A percentile compares a stretch with the other conserved stretches of the same genome.
phyloP scores from a whole-genome alignment of 1,140 invertebrate genomes.

The Eriocheir sinensis region DNA sequence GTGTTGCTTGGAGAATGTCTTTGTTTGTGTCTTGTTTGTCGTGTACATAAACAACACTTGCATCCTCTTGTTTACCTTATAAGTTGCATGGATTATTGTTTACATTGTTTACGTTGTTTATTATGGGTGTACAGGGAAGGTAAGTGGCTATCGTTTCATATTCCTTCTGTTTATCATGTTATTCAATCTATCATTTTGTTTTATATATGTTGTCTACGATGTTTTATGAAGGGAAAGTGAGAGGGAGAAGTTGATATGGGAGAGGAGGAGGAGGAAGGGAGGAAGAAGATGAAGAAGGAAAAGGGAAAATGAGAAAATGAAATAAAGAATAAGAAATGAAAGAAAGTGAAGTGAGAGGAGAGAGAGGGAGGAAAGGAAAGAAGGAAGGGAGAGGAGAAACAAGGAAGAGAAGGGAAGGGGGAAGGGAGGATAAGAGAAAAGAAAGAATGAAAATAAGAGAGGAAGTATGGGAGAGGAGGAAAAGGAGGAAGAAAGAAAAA shows the following conservation, averaged over 20 bases:
- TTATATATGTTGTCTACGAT: no score
- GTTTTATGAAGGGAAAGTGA: no score
- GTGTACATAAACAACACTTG: no score
- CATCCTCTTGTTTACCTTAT: no score
- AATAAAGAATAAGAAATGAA: background rate
- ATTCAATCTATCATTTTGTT: no score
- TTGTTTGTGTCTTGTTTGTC: no score
- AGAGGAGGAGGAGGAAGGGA: constrained; percentile 2
- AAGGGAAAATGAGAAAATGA: constrained; percentile 6
- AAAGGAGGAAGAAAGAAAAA: constrained; percentile 6
- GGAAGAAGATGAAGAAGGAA: background rate
- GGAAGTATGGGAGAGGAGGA: background rate
- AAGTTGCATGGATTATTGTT: no score
- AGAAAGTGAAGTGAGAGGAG: background rate
- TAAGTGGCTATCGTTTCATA: no score
- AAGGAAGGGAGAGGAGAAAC: background rate
- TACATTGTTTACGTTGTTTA: no score
- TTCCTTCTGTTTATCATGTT: no score
- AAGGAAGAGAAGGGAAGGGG: background rate
- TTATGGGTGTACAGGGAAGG: no score
- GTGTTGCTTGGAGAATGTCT: no score
- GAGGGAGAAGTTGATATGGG: background rate
- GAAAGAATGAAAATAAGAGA: background rate
- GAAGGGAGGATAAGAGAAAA: background rate
- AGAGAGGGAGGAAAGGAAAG: constrained; percentile 19